A percentile compares a stretch with the other conserved stretches of the same genome.
Conservation (phyloP, 92 coral and sea anemone genomes). For the Actinostola sp. region DNA sequence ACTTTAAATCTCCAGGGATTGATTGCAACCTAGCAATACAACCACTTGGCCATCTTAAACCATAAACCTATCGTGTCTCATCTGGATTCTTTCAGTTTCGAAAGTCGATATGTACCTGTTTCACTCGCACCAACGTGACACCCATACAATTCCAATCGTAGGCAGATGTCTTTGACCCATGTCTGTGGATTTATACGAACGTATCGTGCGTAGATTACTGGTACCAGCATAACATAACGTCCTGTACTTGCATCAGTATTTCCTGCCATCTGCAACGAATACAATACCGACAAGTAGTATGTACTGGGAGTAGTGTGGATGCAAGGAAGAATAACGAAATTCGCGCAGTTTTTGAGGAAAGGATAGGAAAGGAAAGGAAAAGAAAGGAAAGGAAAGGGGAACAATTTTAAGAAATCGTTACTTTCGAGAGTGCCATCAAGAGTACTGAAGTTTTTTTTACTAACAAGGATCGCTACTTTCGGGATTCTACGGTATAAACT, state of each 20-base stretch:
- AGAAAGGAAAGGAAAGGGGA: too few species aligned
- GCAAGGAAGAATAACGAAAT: neutral
- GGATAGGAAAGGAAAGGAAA: too few species aligned
- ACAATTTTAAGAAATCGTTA: too few species aligned
- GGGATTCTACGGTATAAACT: neutral
- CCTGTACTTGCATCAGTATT: constrained; percentile 16
- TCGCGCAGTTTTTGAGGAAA: neutral
- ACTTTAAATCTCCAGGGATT: too few species aligned
- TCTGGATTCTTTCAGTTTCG: neutral
- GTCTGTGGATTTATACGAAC: constrained; percentile 34
- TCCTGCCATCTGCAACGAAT: constrained; percentile 19
- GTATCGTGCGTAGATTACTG: constrained; percentile 20
- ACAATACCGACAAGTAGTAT: neutral
- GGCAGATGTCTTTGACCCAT: constrained; percentile 33
- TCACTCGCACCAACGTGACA: constrained; percentile 1
- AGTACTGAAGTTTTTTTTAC: constrained; percentile 1
- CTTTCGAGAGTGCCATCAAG: neutral
- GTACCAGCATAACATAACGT: constrained; percentile 1
- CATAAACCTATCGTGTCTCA: neutral
- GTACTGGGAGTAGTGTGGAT: too few species aligned
- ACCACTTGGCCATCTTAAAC: neutral
- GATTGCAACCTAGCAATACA: too few species aligned
- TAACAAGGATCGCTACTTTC: neutral
- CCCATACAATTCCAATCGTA: constrained; percentile 35
- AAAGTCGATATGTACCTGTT: neutral